Evolutionary conservation across 1,140 invertebrate genomes (phyloP).

Genomic region (Mya arenaria): DNA sequence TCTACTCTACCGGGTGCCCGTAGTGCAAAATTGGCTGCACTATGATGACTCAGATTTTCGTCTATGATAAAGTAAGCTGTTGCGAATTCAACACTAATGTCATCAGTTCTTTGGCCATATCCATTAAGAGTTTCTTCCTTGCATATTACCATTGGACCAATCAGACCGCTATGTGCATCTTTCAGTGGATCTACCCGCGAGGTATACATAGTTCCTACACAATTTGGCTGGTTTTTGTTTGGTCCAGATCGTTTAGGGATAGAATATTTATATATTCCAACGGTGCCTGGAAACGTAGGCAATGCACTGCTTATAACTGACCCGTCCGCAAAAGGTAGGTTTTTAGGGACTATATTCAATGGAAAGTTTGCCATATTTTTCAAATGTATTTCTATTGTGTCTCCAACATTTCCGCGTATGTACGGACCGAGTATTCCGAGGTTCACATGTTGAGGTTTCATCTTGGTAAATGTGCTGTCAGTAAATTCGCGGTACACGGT

Average conservation of each 20-base stretch:
- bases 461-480: constrained; percentile 60
- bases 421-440: constrained; percentile 67
- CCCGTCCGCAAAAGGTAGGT: constrained; percentile 44
- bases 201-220: constrained; percentile 71
- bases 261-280: constrained; percentile 62
- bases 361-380: constrained; percentile 51
- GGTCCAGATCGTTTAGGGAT: constrained; percentile 68
- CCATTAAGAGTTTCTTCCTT: too few relatives aligned
- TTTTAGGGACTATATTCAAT: constrained; percentile 61
- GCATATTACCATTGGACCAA: constrained; percentile 70
- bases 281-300: constrained; percentile 22
- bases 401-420: constrained; percentile 68
- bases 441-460: constrained; percentile 58
- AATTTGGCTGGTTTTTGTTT: constrained; percentile 64
- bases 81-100: too few relatives aligned
- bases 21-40: constrained; percentile 64
- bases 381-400: constrained; percentile 57
- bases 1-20: constrained; percentile 58
- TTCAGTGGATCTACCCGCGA: constrained; percentile 66
- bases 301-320: not conserved
- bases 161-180: constrained; percentile 69
- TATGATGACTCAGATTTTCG: constrained; percentile 69
- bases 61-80: too few relatives aligned
- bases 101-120: too few relatives aligned
- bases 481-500: constrained; percentile 66